These are phyloP conservation scores for Vesta saturnalis DNA, from an alignment of 2,888 invertebrate genomes.

Conservation along the genomic window DNA sequence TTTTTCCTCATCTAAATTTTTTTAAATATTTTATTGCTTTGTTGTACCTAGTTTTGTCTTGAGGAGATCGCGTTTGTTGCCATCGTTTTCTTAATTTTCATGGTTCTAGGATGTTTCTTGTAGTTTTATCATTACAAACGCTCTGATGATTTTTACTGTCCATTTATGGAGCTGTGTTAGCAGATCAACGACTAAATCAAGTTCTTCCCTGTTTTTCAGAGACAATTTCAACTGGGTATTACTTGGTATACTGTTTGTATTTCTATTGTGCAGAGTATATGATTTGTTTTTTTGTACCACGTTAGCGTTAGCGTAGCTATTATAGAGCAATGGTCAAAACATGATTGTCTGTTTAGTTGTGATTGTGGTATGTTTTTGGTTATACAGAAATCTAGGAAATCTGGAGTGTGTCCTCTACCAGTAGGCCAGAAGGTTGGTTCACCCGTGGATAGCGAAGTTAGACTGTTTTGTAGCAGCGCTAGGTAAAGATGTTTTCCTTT, in stretches of 20 bases:
- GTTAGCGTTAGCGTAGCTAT: no score
- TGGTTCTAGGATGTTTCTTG: background rate
- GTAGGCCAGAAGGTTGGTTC: slow-evolving; percentile 48
- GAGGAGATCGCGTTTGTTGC: no score
- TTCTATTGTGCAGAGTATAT: slow-evolving; percentile 28
- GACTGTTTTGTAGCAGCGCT: slow-evolving; percentile 15
- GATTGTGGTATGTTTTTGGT: no score
- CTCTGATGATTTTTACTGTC: slow-evolving; percentile 3
- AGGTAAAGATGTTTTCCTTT: no score
- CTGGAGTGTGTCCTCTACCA: slow-evolving; percentile 42
- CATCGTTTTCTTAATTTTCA: no score
- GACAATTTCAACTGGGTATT: background rate
- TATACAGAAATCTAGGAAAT: no score
- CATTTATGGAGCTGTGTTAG: background rate
- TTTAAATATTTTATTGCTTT: slow-evolving; percentile 34
- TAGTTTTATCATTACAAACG: no score
- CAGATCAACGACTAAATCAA: slow-evolving; percentile 4
- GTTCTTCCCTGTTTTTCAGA: slow-evolving; percentile 5
- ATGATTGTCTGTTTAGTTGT: no score
- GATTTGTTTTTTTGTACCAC: slow-evolving; percentile 12
- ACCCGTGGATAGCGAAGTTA: slow-evolving; percentile 29
- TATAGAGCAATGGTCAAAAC: slow-evolving; percentile 45
- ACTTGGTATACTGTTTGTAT: slow-evolving; percentile 30
- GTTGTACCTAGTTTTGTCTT: no score
- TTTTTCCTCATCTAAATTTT: slow-evolving; percentile 20